Percentiles rank a stretch among this genome's conserved stretches.
These are phyloP conservation scores for Pollachius pollachius DNA, from an alignment of 2,113 vertebrate genomes.

Conservation along the genomic window DNA sequence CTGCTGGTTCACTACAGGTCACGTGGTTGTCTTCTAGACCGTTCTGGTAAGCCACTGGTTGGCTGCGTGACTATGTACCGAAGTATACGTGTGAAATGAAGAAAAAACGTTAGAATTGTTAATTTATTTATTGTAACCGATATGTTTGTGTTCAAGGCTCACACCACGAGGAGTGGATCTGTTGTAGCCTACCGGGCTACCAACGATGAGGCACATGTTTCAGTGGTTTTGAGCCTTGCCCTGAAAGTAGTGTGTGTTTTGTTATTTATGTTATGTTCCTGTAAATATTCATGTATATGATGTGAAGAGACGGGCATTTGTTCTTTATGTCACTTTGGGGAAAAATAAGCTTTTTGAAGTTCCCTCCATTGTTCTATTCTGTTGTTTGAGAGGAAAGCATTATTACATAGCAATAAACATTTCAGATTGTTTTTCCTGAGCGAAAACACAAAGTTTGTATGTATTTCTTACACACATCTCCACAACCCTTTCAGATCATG, in stretches of 20 bases:
- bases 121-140: slow-evolving; percentile 55
- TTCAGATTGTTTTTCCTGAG: slow-evolving; percentile 52
- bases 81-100: slow-evolving; percentile 33
- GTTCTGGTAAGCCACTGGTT: slow-evolving; percentile 58
- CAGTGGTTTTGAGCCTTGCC: slow-evolving; percentile 21
- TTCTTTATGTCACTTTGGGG: too few relatives aligned
- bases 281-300: too few relatives aligned
- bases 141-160: slow-evolving; percentile 43
- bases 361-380: slow-evolving; percentile 28
- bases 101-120: slow-evolving; percentile 32
- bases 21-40: slow-evolving; percentile 40
- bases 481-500: too few relatives aligned
- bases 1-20: slow-evolving; percentile 55
- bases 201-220: slow-evolving; percentile 31
- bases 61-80: slow-evolving; percentile 43
- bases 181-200: slow-evolving; percentile 59
- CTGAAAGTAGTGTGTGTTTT: slow-evolving; percentile 17
- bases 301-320: too few relatives aligned
- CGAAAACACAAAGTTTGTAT: too few relatives aligned
- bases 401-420: slow-evolving; percentile 62
- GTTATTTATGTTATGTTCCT: too few relatives aligned
- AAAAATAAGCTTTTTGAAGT: slow-evolving; percentile 13
- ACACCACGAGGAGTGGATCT: slow-evolving; percentile 34
- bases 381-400: slow-evolving; percentile 43
- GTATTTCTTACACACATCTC: too few relatives aligned